Percentiles rank a stretch among this genome's conserved stretches.
Conservation (phyloP, 2,888 invertebrate species). For the Auanema freiburgensis region DNA sequence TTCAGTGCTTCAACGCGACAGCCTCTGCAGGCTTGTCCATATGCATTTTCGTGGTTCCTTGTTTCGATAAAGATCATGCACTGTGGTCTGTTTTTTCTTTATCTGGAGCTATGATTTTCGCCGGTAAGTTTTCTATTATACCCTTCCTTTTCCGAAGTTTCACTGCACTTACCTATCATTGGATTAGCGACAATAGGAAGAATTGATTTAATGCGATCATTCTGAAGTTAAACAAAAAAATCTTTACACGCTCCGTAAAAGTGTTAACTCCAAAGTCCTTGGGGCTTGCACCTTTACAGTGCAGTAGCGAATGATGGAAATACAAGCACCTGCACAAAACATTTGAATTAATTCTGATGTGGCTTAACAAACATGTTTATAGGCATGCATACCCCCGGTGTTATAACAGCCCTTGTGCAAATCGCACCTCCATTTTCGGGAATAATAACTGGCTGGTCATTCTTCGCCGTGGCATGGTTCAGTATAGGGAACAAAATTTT, state of each 20-base stretch:
- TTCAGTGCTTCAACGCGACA: conserved; percentile 55
- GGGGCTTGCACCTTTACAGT: too few species aligned
- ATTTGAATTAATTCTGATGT: too few species aligned
- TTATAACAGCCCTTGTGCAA: conserved; percentile 59
- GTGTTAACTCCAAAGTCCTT: background rate
- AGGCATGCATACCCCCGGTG: conserved; percentile 60
- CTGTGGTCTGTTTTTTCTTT: conserved; percentile 53
- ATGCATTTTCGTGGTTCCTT: conserved; percentile 54
- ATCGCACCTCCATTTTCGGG: conserved; percentile 61
- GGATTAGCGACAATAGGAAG: background rate
- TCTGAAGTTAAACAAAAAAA: background rate
- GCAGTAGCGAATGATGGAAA: too few species aligned
- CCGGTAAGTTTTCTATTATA: conserved; percentile 44
- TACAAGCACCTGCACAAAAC: too few species aligned
- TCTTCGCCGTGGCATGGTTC: conserved; percentile 53
- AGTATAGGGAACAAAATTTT: conserved; percentile 59
- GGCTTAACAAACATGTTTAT: background rate
- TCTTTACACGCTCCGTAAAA: background rate
- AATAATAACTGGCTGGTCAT: conserved; percentile 58
- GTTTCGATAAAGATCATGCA: conserved; percentile 54
- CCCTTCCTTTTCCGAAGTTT: too few species aligned
- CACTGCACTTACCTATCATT: background rate
- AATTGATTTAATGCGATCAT: background rate
- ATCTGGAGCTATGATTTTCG: conserved; percentile 60
- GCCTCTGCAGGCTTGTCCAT: conserved; percentile 56